These are phyloP conservation scores for Myioborus melanocephalus DNA, from an alignment of 2,797 vertebrate species.

Conservation along the genomic window DNA sequence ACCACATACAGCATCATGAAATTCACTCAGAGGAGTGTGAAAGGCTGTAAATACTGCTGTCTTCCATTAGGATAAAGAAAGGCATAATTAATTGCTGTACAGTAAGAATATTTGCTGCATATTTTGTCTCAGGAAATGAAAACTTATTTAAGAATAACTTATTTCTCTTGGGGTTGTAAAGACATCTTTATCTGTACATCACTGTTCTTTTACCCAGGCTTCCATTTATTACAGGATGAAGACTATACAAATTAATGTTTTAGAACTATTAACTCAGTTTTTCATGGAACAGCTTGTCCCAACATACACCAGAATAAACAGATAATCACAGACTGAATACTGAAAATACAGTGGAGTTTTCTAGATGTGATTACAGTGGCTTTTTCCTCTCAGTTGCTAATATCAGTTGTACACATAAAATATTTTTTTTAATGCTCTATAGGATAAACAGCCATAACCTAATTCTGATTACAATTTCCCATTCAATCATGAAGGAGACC, in stretches of 20 bases:
- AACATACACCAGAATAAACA: background rate
- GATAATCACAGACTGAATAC: background rate
- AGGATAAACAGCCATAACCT: constrained; percentile 71
- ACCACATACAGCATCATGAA: background rate
- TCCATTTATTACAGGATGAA: background rate
- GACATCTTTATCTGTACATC: constrained; percentile 23
- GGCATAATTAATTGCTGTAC: constrained; percentile 4
- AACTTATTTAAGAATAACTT: constrained; percentile 13
- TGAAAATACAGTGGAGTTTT: background rate
- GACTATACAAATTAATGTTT: background rate
- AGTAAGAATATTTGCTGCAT: background rate
- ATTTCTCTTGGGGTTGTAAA: constrained; percentile 19
- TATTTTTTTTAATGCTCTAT: constrained; percentile 21
- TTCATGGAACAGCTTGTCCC: background rate
- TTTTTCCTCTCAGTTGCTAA: constrained; percentile 38
- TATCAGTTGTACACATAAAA: constrained; percentile 42
- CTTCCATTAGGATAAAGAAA: background rate
- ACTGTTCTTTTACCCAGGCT: background rate
- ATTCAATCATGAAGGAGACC: constrained; percentile 68
- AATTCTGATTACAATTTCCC: constrained; percentile 74
- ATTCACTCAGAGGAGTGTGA: background rate
- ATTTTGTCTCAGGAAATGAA: constrained; percentile 33
- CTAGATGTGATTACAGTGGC: background rate
- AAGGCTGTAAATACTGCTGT: background rate
- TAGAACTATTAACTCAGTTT: background rate